Evolutionary conservation across 92 coral and sea anemone species (phyloP).

Genomic region (Heteractis magnifica): DNA sequence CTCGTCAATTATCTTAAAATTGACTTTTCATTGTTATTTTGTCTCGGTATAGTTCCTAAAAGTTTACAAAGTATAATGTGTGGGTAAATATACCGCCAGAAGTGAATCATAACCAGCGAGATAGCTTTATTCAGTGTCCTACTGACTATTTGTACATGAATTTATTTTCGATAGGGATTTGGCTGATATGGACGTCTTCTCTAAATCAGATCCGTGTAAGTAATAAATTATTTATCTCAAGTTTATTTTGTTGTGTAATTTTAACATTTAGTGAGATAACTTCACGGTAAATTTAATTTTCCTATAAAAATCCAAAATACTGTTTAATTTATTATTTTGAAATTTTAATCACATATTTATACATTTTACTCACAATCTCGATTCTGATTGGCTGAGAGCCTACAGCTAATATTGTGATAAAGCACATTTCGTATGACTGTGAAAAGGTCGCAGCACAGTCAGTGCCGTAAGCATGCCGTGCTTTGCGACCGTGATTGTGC

Average conservation of each 20-base stretch:
- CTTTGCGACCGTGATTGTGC: too few relatives aligned
- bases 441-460: too few relatives aligned
- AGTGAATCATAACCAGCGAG: neutral
- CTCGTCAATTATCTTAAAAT: neutral
- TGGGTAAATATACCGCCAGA: neutral
- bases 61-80: neutral
- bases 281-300: too few relatives aligned
- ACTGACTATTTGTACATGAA: neutral
- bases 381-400: too few relatives aligned
- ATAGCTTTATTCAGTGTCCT: neutral
- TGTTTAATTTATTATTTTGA: too few relatives aligned
- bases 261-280: neutral
- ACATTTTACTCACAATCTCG: too few relatives aligned
- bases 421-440: too few relatives aligned
- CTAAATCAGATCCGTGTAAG: slow-evolving; percentile 97
- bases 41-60: neutral
- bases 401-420: too few relatives aligned
- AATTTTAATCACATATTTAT: too few relatives aligned
- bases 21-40: neutral
- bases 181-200: slow-evolving; percentile 92
- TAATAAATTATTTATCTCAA: neutral
- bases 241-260: neutral
- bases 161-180: slow-evolving; percentile 54
- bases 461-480: too few relatives aligned
- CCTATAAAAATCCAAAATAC: too few relatives aligned